These are phyloP conservation scores for Venustoraphidia nigricollis DNA, from an alignment of 2,888 invertebrate species.

Conservation along the genomic window DNA sequence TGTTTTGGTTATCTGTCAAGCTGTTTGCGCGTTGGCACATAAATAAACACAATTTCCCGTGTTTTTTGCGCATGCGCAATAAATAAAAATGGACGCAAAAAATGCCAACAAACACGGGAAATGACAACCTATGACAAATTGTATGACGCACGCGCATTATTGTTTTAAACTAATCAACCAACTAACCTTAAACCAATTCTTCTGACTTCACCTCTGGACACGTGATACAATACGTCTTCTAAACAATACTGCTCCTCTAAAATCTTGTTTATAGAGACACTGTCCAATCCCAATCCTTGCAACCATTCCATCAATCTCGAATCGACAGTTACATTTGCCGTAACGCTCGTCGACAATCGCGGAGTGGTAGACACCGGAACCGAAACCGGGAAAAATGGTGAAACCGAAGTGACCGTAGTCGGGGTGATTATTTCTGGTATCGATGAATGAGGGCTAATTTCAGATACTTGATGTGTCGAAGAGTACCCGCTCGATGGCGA, in stretches of 20 bases:
- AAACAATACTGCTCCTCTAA: slow-evolving; percentile 61
- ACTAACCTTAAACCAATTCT: slow-evolving; percentile 61
- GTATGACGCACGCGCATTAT: too few species aligned
- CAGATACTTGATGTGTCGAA: slow-evolving; percentile 1
- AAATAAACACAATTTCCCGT: too few species aligned
- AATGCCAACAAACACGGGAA: too few species aligned
- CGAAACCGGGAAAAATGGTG: slow-evolving; percentile 3
- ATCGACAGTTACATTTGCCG: slow-evolving; percentile 28
- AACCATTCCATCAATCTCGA: slow-evolving; percentile 57
- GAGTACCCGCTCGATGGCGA: slow-evolving; percentile 5
- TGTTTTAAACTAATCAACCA: background rate
- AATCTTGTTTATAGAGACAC: slow-evolving; percentile 48
- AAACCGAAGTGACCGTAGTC: slow-evolving; percentile 1
- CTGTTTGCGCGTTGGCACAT: too few species aligned
- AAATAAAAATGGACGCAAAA: too few species aligned
- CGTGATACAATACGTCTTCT: slow-evolving; percentile 61
- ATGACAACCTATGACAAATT: too few species aligned
- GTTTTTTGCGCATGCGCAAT: too few species aligned
- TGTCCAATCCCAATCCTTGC: slow-evolving; percentile 48
- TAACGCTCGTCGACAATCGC: slow-evolving; percentile 14
- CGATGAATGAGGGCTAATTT: slow-evolving; percentile 11
- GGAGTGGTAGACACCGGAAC: slow-evolving; percentile 11
- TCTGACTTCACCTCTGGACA: slow-evolving; percentile 69
- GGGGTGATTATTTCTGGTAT: slow-evolving; percentile 1
- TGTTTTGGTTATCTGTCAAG: too few species aligned